A percentile compares a stretch with the other conserved stretches of the same genome.
phyloP scores from a whole-genome alignment of 2,113 vertebrate genomes.

The Xerus inauris region DNA sequence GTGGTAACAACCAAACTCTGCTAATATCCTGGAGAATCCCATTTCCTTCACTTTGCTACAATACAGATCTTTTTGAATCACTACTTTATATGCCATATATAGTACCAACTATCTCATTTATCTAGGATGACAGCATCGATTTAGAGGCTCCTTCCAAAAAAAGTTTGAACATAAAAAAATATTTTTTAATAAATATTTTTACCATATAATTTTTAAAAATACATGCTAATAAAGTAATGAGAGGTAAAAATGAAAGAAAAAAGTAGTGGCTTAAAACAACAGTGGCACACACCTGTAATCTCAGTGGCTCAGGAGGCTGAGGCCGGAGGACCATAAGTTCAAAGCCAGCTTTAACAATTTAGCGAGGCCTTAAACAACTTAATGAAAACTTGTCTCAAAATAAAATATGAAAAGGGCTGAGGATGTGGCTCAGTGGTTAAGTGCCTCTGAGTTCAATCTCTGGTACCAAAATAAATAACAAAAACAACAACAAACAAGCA shows the following conservation, averaged over 20 bases:
- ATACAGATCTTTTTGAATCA: background rate
- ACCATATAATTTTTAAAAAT: background rate
- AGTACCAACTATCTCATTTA: background rate
- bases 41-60: constrained; percentile 23
- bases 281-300: too few relatives aligned
- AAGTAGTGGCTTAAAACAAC: too few relatives aligned
- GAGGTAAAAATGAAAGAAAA: background rate
- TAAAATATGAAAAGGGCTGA: too few relatives aligned
- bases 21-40: background rate
- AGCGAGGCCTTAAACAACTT: too few relatives aligned
- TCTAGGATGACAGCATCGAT: background rate
- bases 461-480: background rate
- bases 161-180: constrained; percentile 46
- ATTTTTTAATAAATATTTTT: constrained; percentile 78
- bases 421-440: too few relatives aligned
- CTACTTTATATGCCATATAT: constrained; percentile 26
- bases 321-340: too few relatives aligned
- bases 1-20: background rate
- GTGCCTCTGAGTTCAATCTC: too few relatives aligned
- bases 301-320: too few relatives aligned
- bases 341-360: too few relatives aligned
- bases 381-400: too few relatives aligned
- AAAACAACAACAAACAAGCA: too few relatives aligned
- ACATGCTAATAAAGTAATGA: background rate
- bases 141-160: constrained; percentile 32